Evolutionary conservation across 2,797 vertebrate species (phyloP).

Genomic region (Arrhamphus sclerolepis): DNA sequence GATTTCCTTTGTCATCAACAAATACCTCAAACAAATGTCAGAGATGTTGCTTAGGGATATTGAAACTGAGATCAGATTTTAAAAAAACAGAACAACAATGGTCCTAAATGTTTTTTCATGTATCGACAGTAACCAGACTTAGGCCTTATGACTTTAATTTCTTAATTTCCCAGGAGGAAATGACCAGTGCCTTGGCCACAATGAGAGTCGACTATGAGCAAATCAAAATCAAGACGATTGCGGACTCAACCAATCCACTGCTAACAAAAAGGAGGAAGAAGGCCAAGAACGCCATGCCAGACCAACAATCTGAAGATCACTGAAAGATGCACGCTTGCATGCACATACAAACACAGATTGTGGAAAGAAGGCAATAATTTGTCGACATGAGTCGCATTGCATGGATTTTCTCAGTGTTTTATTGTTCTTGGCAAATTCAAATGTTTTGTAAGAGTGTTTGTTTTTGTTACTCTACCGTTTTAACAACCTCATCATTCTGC

Average conservation of each 20-base stretch:
- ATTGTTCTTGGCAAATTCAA: slow-evolving; percentile 71
- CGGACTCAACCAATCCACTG: slow-evolving; percentile 94
- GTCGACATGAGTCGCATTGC: slow-evolving; percentile 65
- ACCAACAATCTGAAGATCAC: slow-evolving; percentile 52
- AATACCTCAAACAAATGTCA: no score
- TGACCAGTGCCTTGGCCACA: slow-evolving; percentile 98
- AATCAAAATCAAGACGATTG: slow-evolving; percentile 98
- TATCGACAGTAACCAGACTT: no score
- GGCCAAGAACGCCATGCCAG: slow-evolving; percentile 70
- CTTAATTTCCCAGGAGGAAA: slow-evolving; percentile 87
- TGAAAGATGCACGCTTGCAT: slow-evolving; percentile 67
- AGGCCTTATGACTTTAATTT: neutral
- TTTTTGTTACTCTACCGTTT: slow-evolving; percentile 79
- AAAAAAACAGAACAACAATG: no score
- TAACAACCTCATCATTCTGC: slow-evolving; percentile 62
- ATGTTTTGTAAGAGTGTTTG: slow-evolving; percentile 69
- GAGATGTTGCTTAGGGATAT: no score
- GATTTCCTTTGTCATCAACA: no score
- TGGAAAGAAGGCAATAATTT: slow-evolving; percentile 92
- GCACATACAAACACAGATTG: slow-evolving; percentile 56
- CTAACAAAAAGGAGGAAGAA: slow-evolving; percentile 95
- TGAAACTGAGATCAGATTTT: no score
- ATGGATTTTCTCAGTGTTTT: slow-evolving; percentile 74
- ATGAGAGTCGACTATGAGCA: slow-evolving; percentile 99
- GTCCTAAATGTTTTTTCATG: no score